Evolutionary conservation across 2,797 vertebrate species (phyloP).

Genomic region (Neosilurus mollespiculum): DNA sequence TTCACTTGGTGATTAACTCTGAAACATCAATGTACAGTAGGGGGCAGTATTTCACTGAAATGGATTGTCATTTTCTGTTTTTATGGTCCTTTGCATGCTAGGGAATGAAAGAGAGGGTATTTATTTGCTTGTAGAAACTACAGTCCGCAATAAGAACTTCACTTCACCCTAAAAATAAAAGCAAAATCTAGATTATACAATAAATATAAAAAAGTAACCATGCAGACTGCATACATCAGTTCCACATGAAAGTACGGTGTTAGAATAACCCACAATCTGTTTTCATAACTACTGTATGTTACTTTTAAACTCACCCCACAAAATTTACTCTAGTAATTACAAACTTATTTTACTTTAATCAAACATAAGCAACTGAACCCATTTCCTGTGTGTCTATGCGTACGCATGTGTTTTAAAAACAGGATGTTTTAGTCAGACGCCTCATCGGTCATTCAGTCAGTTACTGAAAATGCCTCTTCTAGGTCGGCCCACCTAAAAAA

Average conservation of each 20-base stretch:
- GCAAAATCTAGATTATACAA: too few species aligned
- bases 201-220: too few species aligned
- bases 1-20: background rate
- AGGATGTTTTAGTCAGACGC: background rate
- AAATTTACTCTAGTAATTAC: too few species aligned
- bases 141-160: background rate
- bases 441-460: background rate
- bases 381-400: too few species aligned
- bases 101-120: background rate
- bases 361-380: too few species aligned
- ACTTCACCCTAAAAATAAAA: background rate
- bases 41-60: conserved; percentile 12
- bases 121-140: background rate
- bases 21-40: background rate
- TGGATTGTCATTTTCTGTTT: too few species aligned
- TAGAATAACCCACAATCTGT: too few species aligned
- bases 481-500: background rate
- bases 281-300: too few species aligned
- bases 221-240: background rate
- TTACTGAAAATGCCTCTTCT: background rate
- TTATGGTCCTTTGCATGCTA: background rate
- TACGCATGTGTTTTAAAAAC: too few species aligned
- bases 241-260: background rate
- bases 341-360: too few species aligned
- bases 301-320: too few species aligned